Percentiles rank a stretch among this genome's conserved stretches.
phyloP scores from a whole-genome alignment of 2,888 invertebrate genomes.

The Lapara coniferarum region DNA sequence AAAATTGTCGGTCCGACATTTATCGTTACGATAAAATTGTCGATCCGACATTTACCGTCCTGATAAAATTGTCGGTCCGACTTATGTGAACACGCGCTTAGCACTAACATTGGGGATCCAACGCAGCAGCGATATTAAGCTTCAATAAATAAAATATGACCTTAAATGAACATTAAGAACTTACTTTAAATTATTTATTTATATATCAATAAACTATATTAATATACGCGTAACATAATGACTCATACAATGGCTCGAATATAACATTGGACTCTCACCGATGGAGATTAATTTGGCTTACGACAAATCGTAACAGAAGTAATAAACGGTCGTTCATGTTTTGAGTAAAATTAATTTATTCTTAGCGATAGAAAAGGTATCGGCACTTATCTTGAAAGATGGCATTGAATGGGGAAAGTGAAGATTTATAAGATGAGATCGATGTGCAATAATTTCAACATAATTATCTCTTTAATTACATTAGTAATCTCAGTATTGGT shows the following conservation, averaged over 20 bases:
- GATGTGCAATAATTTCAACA: too few species aligned
- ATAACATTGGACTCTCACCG: conserved; percentile 23
- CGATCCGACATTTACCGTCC: too few species aligned
- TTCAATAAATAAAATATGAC: conserved; percentile 23
- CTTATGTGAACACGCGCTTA: too few species aligned
- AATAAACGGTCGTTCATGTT: not conserved
- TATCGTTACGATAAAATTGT: too few species aligned
- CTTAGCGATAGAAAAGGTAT: not conserved
- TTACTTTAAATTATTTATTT: conserved; percentile 25
- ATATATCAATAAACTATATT: conserved; percentile 25
- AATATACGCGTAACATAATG: conserved; percentile 29
- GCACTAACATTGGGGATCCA: not conserved
- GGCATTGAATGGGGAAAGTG: too few species aligned
- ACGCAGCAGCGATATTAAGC: conserved; percentile 1
- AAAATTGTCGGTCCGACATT: too few species aligned
- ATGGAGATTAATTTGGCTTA: conserved; percentile 5
- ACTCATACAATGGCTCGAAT: conserved; percentile 31
- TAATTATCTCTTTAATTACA: too few species aligned
- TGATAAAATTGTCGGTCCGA: too few species aligned
- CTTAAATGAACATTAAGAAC: conserved; percentile 20
- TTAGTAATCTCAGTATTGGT: too few species aligned
- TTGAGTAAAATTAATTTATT: not conserved
- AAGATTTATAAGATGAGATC: not conserved
- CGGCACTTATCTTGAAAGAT: too few species aligned
- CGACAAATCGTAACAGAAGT: not conserved